Evolutionary conservation across 1,140 invertebrate species (phyloP), one percentile per base, ranked within the genome.

Genomic region (Panulirus ornatus): DNA sequence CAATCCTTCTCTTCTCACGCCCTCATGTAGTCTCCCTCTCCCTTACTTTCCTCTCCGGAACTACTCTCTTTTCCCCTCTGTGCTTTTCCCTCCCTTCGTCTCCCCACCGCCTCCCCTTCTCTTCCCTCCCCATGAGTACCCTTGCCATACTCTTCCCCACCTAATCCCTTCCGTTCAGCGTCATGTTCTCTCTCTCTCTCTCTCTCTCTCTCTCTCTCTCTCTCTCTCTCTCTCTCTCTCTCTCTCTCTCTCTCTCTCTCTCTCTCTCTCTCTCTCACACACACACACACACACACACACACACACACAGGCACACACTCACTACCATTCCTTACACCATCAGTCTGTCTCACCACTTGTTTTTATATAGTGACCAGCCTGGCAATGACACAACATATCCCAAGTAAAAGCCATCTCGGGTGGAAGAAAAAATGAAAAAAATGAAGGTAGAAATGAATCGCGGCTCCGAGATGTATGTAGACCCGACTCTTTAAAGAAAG

Each of bases 141-240:
- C 40, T 58, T 70, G 54, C 40, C 81, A 40, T 58, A 66, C 81
- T 70, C 81, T 70, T 36, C 66, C 81, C 40, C 81, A 40, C 81
- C 66, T 38, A 36, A n/a, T 58, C 54, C 40, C 81, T 84, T 58
- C 19, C 3, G 34, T 40, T 22, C 63, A 8, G 22, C 34, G 19
- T 66, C 63, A 8, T 30, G n/a, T 30, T 22, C 58, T 66, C 16
- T 19, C 58, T 66, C 27, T 66, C 54, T 66, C 54, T 44, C 19
- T 44, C 75, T 78, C 75, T 34, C 40, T 44, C 75, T 44, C 75
- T 44, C 40, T 19, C 8, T 8, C 36, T 76, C 38, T 76, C 36
- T 30, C 14, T 76, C 70, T 14, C 14, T 40, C 38, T 22, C 38
- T 42, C 11, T 42, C 30, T n/a, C 30, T 34, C 73, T n/a, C 22